These are phyloP conservation scores for Numida meleagris DNA, from an alignment of 2,113 vertebrate genomes.

Conservation along the genomic window DNA sequence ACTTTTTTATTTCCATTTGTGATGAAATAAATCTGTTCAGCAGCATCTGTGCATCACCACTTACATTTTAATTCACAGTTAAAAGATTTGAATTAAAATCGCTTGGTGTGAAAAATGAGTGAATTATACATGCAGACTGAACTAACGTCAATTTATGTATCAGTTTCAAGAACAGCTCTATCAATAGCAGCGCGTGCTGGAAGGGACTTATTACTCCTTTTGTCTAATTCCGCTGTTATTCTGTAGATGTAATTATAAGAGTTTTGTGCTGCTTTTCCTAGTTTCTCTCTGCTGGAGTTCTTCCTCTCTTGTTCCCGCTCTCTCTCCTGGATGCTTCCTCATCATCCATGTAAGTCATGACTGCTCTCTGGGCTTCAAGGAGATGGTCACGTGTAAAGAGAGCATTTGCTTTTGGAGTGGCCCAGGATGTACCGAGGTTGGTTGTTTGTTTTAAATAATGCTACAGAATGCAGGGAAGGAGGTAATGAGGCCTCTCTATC, in stretches of 20 bases:
- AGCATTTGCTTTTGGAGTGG: neutral
- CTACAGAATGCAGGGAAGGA: neutral
- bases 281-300: neutral
- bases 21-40: slow-evolving; percentile 14
- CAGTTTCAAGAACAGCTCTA: neutral
- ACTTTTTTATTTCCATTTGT: neutral
- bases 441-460: neutral
- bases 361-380: neutral
- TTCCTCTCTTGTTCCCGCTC: neutral
- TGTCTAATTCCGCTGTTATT: neutral
- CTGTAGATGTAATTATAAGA: neutral
- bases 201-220: neutral
- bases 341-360: neutral
- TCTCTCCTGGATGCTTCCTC: neutral
- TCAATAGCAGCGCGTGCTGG: neutral
- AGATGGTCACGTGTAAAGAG: neutral
- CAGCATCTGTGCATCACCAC: slow-evolving; percentile 23
- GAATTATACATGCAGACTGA: neutral
- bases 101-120: slow-evolving; percentile 49
- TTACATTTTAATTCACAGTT: slow-evolving; percentile 67
- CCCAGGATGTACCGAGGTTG: neutral
- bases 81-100: slow-evolving; percentile 68
- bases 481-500: neutral
- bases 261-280: neutral
- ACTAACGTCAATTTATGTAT: neutral